Conservation (phyloP, 2,113 vertebrate genomes). For the Ondatra zibethicus region DNA sequence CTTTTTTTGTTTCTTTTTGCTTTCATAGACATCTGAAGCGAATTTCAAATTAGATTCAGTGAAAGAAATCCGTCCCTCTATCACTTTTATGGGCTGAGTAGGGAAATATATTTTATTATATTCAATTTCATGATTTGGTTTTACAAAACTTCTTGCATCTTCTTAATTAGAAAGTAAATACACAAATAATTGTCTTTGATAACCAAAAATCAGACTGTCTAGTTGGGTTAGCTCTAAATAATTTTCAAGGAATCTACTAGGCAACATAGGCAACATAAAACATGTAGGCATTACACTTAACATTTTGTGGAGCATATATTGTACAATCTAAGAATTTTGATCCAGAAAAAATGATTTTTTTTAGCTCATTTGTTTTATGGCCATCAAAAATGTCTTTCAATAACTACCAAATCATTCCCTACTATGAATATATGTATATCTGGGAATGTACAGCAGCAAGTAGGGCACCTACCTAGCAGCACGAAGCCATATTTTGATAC, state of each 20-base stretch:
- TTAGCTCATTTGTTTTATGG: background rate
- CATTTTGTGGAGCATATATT: background rate
- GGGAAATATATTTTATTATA: background rate
- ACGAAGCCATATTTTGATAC: background rate
- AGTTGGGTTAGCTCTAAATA: rapidly evolving
- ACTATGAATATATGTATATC: background rate
- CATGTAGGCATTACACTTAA: background rate
- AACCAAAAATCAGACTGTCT: background rate
- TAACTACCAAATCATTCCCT: background rate
- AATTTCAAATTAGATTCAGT: background rate
- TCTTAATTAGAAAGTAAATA: background rate
- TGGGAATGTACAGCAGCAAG: too few species aligned
- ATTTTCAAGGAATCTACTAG: rapidly evolving
- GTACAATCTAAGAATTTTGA: background rate
- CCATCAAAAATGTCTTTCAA: background rate
- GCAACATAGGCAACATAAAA: background rate
- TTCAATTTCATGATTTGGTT: background rate
- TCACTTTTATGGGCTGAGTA: background rate
- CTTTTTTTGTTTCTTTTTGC: background rate
- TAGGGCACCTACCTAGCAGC: background rate
- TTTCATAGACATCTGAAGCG: background rate
- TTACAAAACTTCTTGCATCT: background rate
- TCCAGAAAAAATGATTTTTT: background rate
- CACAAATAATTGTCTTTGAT: background rate
- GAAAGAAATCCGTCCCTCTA: background rate